A percentile compares a stretch with the other conserved stretches of the same genome.
These are phyloP conservation scores for Coranthus polyacanthus DNA, from an alignment of 2,797 vertebrate genomes.

Conservation along the genomic window DNA sequence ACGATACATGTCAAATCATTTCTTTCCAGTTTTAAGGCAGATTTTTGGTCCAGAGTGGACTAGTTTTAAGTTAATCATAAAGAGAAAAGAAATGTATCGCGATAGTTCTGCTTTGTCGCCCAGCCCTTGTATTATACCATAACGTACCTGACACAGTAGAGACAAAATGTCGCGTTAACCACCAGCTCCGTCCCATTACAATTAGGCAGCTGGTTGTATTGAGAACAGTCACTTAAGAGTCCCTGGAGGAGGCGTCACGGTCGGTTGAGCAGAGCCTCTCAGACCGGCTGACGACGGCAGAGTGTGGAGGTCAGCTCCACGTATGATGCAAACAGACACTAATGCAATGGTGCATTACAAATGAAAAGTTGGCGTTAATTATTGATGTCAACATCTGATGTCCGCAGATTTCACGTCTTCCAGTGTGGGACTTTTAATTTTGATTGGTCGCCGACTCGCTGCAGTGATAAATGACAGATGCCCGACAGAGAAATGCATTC, in stretches of 20 bases:
- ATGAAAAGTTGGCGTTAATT: conserved; percentile 71
- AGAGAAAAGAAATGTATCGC: too few relatives aligned
- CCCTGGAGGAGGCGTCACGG: conserved; percentile 63
- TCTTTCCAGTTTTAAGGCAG: too few relatives aligned
- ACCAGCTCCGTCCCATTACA: conserved; percentile 20
- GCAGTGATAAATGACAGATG: conserved; percentile 53
- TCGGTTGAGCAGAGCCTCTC: conserved; percentile 61
- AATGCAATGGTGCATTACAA: conserved; percentile 69
- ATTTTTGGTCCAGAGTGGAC: too few relatives aligned
- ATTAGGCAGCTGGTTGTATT: conserved; percentile 69
- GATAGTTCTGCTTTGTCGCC: too few relatives aligned
- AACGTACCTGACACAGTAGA: conserved; percentile 29
- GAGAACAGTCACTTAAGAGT: conserved; percentile 59
- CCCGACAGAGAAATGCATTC: conserved; percentile 73
- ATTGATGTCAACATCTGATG: conserved; percentile 72
- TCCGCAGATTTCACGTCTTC: conserved; percentile 10
- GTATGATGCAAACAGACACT: conserved; percentile 54
- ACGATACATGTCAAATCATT: too few relatives aligned
- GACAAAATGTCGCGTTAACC: conserved; percentile 32
- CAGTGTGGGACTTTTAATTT: neutral
- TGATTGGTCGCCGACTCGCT: neutral
- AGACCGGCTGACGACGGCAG: conserved; percentile 42
- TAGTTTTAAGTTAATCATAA: too few relatives aligned
- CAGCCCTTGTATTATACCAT: neutral
- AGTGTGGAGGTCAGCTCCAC: conserved; percentile 65